phyloP scores from a whole-genome alignment of 2,888 invertebrate genomes.

The Geophilus truncorum region DNA sequence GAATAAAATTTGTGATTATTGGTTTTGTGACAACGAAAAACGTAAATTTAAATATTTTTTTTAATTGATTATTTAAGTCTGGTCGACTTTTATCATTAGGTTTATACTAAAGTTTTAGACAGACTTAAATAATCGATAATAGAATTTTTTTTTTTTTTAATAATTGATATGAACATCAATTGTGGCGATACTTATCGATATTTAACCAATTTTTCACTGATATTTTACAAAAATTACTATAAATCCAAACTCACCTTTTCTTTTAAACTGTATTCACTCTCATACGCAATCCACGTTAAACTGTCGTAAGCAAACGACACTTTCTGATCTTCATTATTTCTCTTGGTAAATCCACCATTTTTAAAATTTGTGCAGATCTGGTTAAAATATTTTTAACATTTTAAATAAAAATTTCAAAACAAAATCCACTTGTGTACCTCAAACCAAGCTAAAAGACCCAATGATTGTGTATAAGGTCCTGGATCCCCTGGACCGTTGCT shows the following conservation, averaged over 20 bases:
- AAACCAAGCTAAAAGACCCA: constrained; percentile 2
- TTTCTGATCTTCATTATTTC: neutral
- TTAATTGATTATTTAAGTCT: too few relatives aligned
- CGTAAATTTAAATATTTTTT: too few relatives aligned
- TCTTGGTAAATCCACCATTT: neutral
- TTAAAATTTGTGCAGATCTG: neutral
- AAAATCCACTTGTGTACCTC: neutral
- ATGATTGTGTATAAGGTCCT: neutral
- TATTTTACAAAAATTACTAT: neutral
- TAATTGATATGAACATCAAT: too few relatives aligned
- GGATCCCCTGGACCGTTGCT: neutral
- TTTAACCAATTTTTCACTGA: too few relatives aligned
- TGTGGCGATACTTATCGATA: neutral
- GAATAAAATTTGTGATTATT: neutral
- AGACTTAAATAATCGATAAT: too few relatives aligned
- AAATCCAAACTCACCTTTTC: neutral
- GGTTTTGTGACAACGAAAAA: too few relatives aligned
- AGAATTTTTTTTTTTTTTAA: too few relatives aligned
- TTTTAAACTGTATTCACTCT: neutral
- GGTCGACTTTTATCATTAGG: too few relatives aligned
- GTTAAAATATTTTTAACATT: neutral
- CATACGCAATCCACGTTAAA: neutral
- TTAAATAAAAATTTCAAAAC: neutral
- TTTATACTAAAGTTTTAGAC: too few relatives aligned
- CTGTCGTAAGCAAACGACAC: neutral